Evolutionary conservation across 2,888 invertebrate genomes (phyloP).

Genomic region (Drosophila tanythrix): DNA sequence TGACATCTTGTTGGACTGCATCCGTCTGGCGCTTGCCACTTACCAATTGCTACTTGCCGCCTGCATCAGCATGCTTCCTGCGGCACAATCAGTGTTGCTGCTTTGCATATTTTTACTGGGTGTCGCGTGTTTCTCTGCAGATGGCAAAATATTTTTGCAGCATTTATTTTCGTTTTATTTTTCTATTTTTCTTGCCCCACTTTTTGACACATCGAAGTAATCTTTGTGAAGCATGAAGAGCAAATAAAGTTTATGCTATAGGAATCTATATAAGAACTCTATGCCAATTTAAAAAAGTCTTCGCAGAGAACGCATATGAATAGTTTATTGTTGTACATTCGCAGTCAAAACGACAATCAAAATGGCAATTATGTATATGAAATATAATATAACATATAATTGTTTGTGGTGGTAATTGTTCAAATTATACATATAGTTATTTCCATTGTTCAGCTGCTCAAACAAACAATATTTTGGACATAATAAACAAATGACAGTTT

Average conservation of each 20-base stretch:
- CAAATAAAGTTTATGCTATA: neutral
- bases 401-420: neutral
- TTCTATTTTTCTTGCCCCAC: slow-evolving; percentile 30
- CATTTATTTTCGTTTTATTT: slow-evolving; percentile 43
- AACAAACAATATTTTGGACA: neutral
- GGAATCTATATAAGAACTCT: neutral
- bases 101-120: slow-evolving; percentile 73
- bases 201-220: slow-evolving; percentile 65
- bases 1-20: slow-evolving; percentile 76
- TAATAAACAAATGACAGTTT: slow-evolving; percentile 42
- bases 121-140: slow-evolving; percentile 71
- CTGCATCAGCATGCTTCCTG: slow-evolving; percentile 24
- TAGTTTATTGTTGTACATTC: slow-evolving; percentile 1
- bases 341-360: neutral
- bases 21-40: slow-evolving; percentile 27
- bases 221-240: slow-evolving; percentile 45
- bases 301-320: neutral
- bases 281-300: slow-evolving; percentile 6
- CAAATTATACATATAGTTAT: neutral
- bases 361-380: slow-evolving; percentile 44
- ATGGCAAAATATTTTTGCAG: slow-evolving; percentile 71
- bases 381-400: slow-evolving; percentile 33
- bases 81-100: slow-evolving; percentile 72
- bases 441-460: neutral
- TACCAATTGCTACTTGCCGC: slow-evolving; percentile 34